Evolutionary conservation across 2,888 invertebrate species (phyloP).

Genomic region (Chrysodeixis includens): DNA sequence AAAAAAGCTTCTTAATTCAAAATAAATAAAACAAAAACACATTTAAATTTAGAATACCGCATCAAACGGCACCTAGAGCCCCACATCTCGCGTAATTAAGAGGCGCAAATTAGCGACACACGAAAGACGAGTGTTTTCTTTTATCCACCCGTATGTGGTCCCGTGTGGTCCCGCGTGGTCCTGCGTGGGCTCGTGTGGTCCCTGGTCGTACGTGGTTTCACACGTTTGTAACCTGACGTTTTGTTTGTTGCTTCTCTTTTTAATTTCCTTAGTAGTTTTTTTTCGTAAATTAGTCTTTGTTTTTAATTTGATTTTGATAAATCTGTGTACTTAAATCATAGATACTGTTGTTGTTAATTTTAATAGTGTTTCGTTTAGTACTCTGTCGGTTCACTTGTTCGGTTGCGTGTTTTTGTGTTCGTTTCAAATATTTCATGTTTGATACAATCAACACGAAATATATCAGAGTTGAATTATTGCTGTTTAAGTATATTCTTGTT

Average conservation of each 20-base stretch:
- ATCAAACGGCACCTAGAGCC: constrained; percentile 61
- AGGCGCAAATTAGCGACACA: constrained; percentile 77
- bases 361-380: constrained; percentile 29
- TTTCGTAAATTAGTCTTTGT: constrained; percentile 39
- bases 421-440: constrained; percentile 31
- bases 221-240: constrained; percentile 37
- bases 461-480: neutral
- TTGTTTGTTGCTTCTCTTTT: constrained; percentile 45
- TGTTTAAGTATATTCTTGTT: neutral
- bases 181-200: too few species aligned
- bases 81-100: constrained; percentile 77
- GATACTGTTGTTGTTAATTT: constrained; percentile 29
- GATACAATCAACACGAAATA: constrained; percentile 9
- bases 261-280: constrained; percentile 46
- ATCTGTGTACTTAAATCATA: constrained; percentile 40
- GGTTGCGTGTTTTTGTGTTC: constrained; percentile 12
- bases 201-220: constrained; percentile 42
- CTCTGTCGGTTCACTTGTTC: constrained; percentile 18
- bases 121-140: constrained; percentile 75
- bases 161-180: constrained; percentile 30
- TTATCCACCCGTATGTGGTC: constrained; percentile 69
- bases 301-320: constrained; percentile 51
- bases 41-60: constrained; percentile 60
- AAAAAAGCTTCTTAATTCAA: neutral
- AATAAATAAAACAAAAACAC: constrained; percentile 17